Evolutionary conservation across 2,888 invertebrate genomes (phyloP), one percentile per base, ranked within the genome.

Genomic region (Temnothorax unifasciatus): DNA sequence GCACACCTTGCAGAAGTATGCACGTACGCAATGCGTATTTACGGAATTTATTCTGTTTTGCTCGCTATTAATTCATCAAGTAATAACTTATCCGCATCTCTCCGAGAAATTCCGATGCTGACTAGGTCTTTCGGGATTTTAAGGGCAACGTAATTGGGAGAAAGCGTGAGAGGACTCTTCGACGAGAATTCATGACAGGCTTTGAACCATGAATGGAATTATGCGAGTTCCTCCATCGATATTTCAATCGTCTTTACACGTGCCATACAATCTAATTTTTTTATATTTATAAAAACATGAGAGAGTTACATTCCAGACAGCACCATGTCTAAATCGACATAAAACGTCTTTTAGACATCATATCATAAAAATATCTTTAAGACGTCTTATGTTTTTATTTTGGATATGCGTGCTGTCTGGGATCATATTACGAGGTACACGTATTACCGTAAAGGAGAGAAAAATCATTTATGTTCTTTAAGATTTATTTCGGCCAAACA

Each of bases 91-190:
- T 29, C 1, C 11, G 44, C 21, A 21, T 21, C 34, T n/a, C 18
- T n/a, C 18, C 13, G 8, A 68, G n/a, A 44, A 21, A 50, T 50
- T 66, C 54, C 54, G n/a, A 4, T 5, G 4, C n/a, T n/a, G 34
- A 54, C 66, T 77, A 77, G 44, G 13, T 68, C 54, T 50, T 54
- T 68, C 29, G 29, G 5, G 0, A 29, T 41, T 77, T 68, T 54
- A 68, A 77, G 41, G 66, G 41, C 38, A 18, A 13, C 34, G 34
- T 76, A 68, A 77, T 54, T 52, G 66, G n/a, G 77, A 68, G 77
- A 77, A 77, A 77, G 77, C 68, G 54, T 68, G 77, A 18, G 54
- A 76, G n/a, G 8, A 8, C 50, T n/a, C 21, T 25, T 68, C n/a
- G 41, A 54, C 1, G 25, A 47, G 5, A 15, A 18, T 15, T 52